Percentiles rank a stretch among this genome's conserved stretches.
These are phyloP conservation scores for Zaprionus gabonicus DNA, from an alignment of 1,140 invertebrate genomes.

Conservation along the genomic window DNA sequence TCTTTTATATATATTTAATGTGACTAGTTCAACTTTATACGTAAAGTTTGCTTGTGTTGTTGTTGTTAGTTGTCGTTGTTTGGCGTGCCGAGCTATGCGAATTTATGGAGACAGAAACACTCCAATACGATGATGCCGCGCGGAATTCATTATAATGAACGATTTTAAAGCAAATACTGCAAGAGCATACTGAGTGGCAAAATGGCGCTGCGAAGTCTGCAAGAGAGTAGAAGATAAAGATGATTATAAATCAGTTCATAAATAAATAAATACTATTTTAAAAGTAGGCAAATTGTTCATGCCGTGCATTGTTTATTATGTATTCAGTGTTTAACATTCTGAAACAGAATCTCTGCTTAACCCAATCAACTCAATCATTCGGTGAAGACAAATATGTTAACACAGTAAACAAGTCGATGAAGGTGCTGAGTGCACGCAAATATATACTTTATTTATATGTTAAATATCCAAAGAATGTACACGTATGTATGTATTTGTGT, in stretches of 20 bases:
- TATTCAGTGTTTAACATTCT: constrained; percentile 25
- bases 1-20: constrained; percentile 23
- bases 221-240: constrained; percentile 20
- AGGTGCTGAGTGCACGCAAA: constrained; percentile 30
- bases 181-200: constrained; percentile 53
- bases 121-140: constrained; percentile 84
- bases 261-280: neutral
- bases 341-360: constrained; percentile 16
- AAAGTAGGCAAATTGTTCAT: neutral
- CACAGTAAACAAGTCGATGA: constrained; percentile 26
- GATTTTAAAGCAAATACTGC: constrained; percentile 69
- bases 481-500: constrained; percentile 1
- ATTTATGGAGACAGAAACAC: constrained; percentile 84
- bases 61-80: constrained; percentile 28
- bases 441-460: neutral
- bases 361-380: constrained; percentile 50
- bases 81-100: constrained; percentile 21
- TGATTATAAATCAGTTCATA: neutral
- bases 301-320: constrained; percentile 18
- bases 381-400: constrained; percentile 25
- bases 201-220: constrained; percentile 44
- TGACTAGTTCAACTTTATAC: constrained; percentile 39
- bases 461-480: constrained; percentile 13
- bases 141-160: constrained; percentile 83
- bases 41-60: constrained; percentile 11